phyloP scores from a whole-genome alignment of 2,888 invertebrate species.

The Eilema caniola region DNA sequence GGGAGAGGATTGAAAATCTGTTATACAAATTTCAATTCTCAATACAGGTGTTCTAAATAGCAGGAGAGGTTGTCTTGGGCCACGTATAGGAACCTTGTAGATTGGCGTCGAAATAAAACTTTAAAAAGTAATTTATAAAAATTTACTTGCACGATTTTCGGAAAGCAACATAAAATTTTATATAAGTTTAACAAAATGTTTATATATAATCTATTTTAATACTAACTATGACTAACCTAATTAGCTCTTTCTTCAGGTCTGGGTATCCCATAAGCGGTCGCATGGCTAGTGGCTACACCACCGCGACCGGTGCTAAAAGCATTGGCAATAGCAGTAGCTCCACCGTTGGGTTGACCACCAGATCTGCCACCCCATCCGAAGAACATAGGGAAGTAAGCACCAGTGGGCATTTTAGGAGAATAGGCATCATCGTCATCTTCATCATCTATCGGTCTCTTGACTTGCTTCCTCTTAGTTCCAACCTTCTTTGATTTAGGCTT shows the following conservation, averaged over 20 bases:
- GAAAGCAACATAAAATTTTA: conserved; percentile 41
- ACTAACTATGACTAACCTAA: conserved; percentile 50
- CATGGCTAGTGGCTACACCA: conserved; percentile 91
- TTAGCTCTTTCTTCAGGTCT: conserved; percentile 72
- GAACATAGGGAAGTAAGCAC: conserved; percentile 90
- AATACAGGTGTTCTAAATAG: too few species aligned
- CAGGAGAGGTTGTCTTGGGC: too few species aligned
- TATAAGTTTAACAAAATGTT: conserved; percentile 47
- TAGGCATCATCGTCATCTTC: conserved; percentile 86
- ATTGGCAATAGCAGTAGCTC: conserved; percentile 90
- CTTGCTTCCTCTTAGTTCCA: conserved; percentile 76
- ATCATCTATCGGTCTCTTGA: conserved; percentile 70
- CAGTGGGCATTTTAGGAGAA: conserved; percentile 78
- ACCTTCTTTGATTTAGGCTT: conserved; percentile 69
- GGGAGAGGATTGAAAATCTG: too few species aligned
- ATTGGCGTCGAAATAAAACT: conserved; percentile 26
- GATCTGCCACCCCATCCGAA: conserved; percentile 83
- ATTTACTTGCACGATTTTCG: conserved; percentile 41
- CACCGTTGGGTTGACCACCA: conserved; percentile 70
- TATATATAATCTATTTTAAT: conserved; percentile 48
- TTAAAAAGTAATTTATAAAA: conserved; percentile 14
- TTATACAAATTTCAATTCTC: too few species aligned
- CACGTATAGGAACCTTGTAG: too few species aligned
- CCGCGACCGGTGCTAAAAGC: conserved; percentile 91
- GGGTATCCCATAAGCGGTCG: conserved; percentile 90